phyloP scores from a whole-genome alignment of 2,888 invertebrate genomes.

The Cheilosia urbana region DNA sequence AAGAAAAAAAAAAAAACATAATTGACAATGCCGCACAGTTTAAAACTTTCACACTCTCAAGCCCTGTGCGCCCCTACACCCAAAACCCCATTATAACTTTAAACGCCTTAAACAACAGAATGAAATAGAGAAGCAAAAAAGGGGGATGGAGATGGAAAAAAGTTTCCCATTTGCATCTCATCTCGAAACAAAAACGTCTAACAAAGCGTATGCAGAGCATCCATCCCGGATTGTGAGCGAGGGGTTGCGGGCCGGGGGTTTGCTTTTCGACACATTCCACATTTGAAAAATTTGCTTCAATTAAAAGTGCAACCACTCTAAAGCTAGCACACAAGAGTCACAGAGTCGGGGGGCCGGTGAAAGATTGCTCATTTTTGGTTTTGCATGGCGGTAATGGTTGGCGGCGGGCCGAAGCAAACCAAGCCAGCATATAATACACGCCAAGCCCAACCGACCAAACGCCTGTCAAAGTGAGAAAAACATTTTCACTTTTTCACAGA shows the following conservation, averaged over 20 bases:
- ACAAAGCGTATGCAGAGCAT: constrained; percentile 43
- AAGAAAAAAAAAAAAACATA: constrained; percentile 36
- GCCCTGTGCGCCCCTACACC: background rate
- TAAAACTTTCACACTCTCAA: constrained; percentile 55
- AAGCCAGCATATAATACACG: constrained; percentile 63
- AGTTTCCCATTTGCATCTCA: constrained; percentile 55
- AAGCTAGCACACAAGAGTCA: constrained; percentile 48
- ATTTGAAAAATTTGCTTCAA: constrained; percentile 73
- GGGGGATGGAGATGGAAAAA: background rate
- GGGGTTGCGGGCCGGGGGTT: background rate
- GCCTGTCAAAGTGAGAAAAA: constrained; percentile 74
- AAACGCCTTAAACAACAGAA: constrained; percentile 54
- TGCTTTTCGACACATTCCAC: constrained; percentile 60
- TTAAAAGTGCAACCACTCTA: constrained; percentile 72
- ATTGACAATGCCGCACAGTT: constrained; percentile 70
- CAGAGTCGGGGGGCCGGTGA: constrained; percentile 2
- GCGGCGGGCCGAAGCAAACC: constrained; percentile 50
- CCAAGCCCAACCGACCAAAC: constrained; percentile 65
- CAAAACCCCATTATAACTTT: constrained; percentile 26
- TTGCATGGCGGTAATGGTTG: constrained; percentile 68
- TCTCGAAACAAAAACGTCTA: constrained; percentile 36
- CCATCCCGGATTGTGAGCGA: constrained; percentile 10
- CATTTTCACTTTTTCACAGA: constrained; percentile 67
- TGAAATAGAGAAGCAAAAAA: constrained; percentile 33
- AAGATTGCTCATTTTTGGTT: constrained; percentile 72